phyloP scores from a whole-genome alignment of 2,888 invertebrate genomes.

The Caenorhabditis parvicauda region DNA sequence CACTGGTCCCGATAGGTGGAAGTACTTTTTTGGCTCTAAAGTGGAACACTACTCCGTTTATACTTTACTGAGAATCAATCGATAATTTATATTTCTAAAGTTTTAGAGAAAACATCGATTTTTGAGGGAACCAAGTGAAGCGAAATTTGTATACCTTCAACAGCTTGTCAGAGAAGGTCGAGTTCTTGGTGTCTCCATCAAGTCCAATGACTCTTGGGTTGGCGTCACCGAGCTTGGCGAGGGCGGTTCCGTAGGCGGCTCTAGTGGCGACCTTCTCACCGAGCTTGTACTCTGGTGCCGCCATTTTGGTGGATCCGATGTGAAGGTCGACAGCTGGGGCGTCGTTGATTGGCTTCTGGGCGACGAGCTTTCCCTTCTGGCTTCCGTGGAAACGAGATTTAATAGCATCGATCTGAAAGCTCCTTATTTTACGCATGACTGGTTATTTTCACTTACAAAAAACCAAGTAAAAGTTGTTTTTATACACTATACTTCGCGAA shows the following conservation, averaged over 20 bases:
- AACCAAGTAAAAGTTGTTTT: neutral
- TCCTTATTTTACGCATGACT: neutral
- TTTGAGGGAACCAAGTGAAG: no score
- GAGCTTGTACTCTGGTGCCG: constrained; percentile 78
- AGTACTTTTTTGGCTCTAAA: no score
- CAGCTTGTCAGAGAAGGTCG: constrained; percentile 90
- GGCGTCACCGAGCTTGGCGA: constrained; percentile 79
- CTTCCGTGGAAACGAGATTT: constrained; percentile 71
- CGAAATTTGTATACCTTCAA: constrained; percentile 74
- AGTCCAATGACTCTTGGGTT: constrained; percentile 79
- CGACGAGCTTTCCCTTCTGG: constrained; percentile 40
- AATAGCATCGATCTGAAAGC: constrained; percentile 45
- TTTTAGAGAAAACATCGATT: no score
- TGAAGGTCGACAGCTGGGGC: constrained; percentile 43
- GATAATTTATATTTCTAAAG: no score
- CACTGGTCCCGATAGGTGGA: no score
- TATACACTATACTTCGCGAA: neutral
- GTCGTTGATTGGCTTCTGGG: constrained; percentile 51
- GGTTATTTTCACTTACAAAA: constrained; percentile 1
- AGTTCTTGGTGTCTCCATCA: constrained; percentile 98
- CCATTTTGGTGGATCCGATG: constrained; percentile 41
- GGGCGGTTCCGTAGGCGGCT: constrained; percentile 87
- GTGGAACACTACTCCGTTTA: no score
- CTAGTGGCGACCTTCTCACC: constrained; percentile 78
- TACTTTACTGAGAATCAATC: no score